These are phyloP conservation scores for Emydocephalus ijimae DNA, from an alignment of 2,113 vertebrate genomes.

Conservation along the genomic window DNA sequence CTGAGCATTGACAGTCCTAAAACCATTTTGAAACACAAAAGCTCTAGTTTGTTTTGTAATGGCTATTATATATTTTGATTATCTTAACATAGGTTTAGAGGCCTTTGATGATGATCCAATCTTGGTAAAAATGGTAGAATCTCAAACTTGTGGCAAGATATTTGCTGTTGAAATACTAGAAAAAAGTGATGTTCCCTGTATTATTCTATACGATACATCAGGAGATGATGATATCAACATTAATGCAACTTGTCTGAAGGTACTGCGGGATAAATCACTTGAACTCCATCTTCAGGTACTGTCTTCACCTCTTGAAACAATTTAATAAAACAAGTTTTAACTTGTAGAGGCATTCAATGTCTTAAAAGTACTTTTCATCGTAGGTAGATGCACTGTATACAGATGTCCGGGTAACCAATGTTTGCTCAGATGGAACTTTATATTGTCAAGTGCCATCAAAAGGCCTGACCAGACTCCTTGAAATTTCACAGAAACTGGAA, in stretches of 20 bases:
- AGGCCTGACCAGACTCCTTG: constrained; percentile 77
- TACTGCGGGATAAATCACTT: constrained; percentile 80
- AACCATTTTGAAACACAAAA: neutral
- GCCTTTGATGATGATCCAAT: constrained; percentile 75
- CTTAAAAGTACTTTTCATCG: constrained; percentile 12
- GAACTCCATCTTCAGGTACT: constrained; percentile 81
- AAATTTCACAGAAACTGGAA: constrained; percentile 78
- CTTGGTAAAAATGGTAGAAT: constrained; percentile 79
- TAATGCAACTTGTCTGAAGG: constrained; percentile 81
- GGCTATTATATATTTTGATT: neutral
- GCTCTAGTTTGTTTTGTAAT: neutral
- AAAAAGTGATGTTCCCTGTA: constrained; percentile 72
- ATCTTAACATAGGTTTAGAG: constrained; percentile 80
- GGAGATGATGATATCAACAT: constrained; percentile 89
- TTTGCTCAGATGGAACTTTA: constrained; percentile 83
- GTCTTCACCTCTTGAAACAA: neutral
- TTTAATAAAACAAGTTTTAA: neutral
- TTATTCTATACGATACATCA: constrained; percentile 90
- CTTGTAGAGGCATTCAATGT: neutral
- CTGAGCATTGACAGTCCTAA: neutral
- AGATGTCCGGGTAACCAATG: constrained; percentile 82
- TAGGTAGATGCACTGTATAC: constrained; percentile 78
- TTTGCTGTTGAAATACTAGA: constrained; percentile 86
- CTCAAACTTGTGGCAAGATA: constrained; percentile 80
- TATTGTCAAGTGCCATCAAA: constrained; percentile 89